These are phyloP conservation scores for Caenorhabditis auriculariae DNA, from an alignment of 2,888 invertebrate genomes.

Conservation along the genomic window DNA sequence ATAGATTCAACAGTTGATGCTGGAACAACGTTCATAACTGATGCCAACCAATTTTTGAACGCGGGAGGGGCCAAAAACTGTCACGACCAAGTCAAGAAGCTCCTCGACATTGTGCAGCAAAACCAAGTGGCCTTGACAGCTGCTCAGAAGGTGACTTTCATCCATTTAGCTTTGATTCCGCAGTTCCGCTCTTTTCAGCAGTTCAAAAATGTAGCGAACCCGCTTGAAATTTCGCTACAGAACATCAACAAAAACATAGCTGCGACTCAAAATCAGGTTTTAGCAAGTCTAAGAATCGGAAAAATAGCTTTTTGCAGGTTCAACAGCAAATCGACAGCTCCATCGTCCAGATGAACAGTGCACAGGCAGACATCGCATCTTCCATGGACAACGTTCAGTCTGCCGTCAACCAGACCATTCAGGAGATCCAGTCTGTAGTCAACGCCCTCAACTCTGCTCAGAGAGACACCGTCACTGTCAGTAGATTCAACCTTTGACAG, in stretches of 20 bases:
- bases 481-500: background rate
- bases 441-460: slow-evolving; percentile 17
- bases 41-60: too few species aligned
- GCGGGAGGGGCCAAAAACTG: too few species aligned
- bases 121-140: slow-evolving; percentile 12
- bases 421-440: slow-evolving; percentile 10
- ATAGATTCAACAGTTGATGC: slow-evolving; percentile 5
- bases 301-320: slow-evolving; percentile 10
- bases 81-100: too few species aligned
- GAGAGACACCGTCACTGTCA: slow-evolving; percentile 15
- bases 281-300: too few species aligned
- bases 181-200: background rate
- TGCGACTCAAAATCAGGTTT: slow-evolving; percentile 1
- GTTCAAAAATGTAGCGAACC: slow-evolving; percentile 3
- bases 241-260: slow-evolving; percentile 1
- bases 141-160: slow-evolving; percentile 7
- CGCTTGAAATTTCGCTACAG: background rate
- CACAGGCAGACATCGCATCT: slow-evolving; percentile 6
- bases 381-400: slow-evolving; percentile 16
- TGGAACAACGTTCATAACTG: too few species aligned
- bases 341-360: background rate
- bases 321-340: slow-evolving; percentile 5
- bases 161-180: background rate
- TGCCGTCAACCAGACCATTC: slow-evolving; percentile 7
- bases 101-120: too few species aligned